Conservation (phyloP, 2,888 invertebrate genomes). For the Mimumesa dahlbomi region DNA sequence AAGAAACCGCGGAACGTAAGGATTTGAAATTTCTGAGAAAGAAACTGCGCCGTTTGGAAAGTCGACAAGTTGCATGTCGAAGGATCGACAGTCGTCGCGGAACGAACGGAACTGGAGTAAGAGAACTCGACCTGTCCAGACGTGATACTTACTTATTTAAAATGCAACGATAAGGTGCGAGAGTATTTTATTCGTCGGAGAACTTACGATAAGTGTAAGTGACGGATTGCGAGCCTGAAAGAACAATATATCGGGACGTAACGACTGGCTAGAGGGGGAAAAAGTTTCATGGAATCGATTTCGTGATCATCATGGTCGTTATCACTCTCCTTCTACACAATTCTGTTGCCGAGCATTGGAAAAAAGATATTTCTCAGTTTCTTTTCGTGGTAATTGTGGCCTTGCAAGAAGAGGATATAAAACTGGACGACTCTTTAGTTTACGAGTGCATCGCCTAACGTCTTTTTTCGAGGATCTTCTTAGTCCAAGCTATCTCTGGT, state of each 20-base stretch:
- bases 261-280: not conserved
- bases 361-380: constrained; percentile 13
- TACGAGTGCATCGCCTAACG: constrained; percentile 3
- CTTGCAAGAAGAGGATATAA: constrained; percentile 32
- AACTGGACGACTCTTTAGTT: constrained; percentile 12
- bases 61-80: too few species aligned
- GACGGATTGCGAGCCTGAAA: too few species aligned
- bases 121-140: too few species aligned
- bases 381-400: constrained; percentile 29
- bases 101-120: too few species aligned
- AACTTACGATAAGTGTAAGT: too few species aligned
- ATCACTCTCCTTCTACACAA: not conserved
- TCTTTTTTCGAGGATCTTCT: constrained; percentile 17
- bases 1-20: constrained; percentile 13
- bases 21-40: not conserved
- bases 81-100: too few species aligned
- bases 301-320: constrained; percentile 11
- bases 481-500: constrained; percentile 13
- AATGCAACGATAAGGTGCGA: not conserved
- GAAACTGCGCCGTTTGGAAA: too few species aligned
- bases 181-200: not conserved
- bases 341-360: not conserved
- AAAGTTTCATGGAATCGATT: constrained; percentile 8
- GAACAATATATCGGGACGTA: not conserved
- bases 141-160: too few species aligned